Percentiles rank a stretch among this genome's conserved stretches.
phyloP scores from a whole-genome alignment of 2,888 invertebrate genomes.

The Cerastis leucographa region DNA sequence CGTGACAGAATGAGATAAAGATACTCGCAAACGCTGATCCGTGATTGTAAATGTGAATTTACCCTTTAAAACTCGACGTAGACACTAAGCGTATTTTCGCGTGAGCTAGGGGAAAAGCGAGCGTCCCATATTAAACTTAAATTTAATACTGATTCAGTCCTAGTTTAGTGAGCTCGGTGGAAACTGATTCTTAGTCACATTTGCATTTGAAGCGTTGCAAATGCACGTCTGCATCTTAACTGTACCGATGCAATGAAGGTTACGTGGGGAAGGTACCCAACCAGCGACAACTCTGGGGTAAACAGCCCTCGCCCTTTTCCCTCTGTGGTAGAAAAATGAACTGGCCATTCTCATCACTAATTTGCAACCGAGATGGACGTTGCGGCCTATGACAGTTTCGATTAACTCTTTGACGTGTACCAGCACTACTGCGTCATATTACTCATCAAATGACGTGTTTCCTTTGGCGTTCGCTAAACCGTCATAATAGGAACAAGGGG shows the following conservation, averaged over 20 bases:
- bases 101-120: too few relatives aligned
- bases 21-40: neutral
- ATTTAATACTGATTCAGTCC: too few relatives aligned
- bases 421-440: neutral
- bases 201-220: neutral
- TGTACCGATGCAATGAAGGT: neutral
- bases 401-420: neutral
- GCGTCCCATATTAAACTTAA: too few relatives aligned
- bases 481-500: neutral
- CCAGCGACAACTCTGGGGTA: neutral
- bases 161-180: too few relatives aligned
- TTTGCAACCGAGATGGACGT: neutral
- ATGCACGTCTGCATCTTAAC: neutral
- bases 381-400: neutral
- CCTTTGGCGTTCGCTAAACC: constrained; percentile 11
- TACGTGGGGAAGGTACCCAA: neutral
- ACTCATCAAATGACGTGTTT: neutral
- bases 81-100: neutral
- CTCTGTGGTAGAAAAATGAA: neutral
- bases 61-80: neutral
- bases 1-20: neutral
- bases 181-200: neutral
- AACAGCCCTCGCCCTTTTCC: neutral
- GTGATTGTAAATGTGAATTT: neutral
- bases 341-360: neutral